Evolutionary conservation across 2,113 vertebrate genomes (phyloP).

Genomic region (Ictalurus punctatus): DNA sequence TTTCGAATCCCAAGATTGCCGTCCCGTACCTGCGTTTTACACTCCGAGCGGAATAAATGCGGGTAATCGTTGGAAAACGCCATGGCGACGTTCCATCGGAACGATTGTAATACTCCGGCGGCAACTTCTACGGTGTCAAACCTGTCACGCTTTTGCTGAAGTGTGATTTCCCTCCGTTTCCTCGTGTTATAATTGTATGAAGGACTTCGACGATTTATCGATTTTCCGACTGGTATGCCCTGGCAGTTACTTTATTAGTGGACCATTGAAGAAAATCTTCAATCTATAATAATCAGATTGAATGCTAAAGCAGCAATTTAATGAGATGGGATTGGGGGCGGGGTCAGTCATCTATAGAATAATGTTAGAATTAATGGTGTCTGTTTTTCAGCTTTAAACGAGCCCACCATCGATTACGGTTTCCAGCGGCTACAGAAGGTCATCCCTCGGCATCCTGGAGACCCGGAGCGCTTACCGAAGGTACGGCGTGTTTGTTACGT

Average conservation of each 20-base stretch:
- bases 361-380: constrained; percentile 18
- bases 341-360: neutral
- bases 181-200: neutral
- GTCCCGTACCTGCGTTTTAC: constrained; percentile 23
- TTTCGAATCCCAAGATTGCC: constrained; percentile 56
- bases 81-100: constrained; percentile 50
- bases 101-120: constrained; percentile 40
- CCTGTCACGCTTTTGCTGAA: neutral
- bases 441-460: constrained; percentile 92
- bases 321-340: neutral
- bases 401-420: constrained; percentile 96
- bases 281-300: neutral
- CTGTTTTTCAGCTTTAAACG: constrained; percentile 84
- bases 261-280: neutral
- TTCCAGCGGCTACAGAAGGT: constrained; percentile 97
- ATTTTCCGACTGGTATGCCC: neutral
- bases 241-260: constrained; percentile 1
- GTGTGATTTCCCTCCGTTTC: neutral
- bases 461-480: constrained; percentile 94
- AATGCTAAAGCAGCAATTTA: neutral
- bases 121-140: constrained; percentile 31
- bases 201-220: constrained; percentile 7
- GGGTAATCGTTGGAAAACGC: constrained; percentile 26
- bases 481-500: constrained; percentile 62
- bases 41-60: constrained; percentile 32